Evolutionary conservation across 2,113 vertebrate genomes (phyloP).

Genomic region (Rhombomys opimus): DNA sequence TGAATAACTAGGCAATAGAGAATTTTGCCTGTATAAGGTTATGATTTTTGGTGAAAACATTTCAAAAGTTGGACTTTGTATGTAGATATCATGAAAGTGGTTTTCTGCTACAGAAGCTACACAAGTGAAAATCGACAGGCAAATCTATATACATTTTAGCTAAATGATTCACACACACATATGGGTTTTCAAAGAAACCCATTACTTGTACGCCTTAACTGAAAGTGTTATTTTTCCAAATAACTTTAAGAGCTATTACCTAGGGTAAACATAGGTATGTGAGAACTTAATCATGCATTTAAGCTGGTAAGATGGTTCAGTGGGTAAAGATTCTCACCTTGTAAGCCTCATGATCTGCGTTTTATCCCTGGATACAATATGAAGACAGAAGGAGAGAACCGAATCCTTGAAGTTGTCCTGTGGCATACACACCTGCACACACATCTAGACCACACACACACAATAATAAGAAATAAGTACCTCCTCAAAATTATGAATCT

Average conservation of each 20-base stretch:
- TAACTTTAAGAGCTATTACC: background rate
- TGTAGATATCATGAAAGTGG: background rate
- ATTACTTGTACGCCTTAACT: slow-evolving; percentile 11
- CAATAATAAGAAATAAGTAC: background rate
- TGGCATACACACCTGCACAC: background rate
- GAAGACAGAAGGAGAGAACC: background rate
- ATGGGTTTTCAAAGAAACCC: slow-evolving; percentile 36
- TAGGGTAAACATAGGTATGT: background rate
- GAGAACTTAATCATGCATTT: background rate
- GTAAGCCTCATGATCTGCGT: background rate
- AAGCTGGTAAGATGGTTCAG: background rate
- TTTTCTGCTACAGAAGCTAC: background rate
- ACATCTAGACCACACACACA: background rate
- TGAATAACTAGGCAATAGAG: background rate
- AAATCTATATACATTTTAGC: background rate
- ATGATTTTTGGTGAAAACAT: background rate
- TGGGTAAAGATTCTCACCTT: background rate
- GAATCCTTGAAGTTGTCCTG: background rate
- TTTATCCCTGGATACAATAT: background rate
- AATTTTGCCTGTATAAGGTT: background rate
- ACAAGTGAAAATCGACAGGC: background rate
- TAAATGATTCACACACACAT: background rate
- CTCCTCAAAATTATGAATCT: background rate
- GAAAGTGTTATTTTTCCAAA: background rate
- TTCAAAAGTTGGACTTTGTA: background rate